These are phyloP conservation scores for Chondrilla cf. caribensis DNA, from an alignment of 37 sponge, comb jelly and placozoan species.

Conservation along the genomic window DNA sequence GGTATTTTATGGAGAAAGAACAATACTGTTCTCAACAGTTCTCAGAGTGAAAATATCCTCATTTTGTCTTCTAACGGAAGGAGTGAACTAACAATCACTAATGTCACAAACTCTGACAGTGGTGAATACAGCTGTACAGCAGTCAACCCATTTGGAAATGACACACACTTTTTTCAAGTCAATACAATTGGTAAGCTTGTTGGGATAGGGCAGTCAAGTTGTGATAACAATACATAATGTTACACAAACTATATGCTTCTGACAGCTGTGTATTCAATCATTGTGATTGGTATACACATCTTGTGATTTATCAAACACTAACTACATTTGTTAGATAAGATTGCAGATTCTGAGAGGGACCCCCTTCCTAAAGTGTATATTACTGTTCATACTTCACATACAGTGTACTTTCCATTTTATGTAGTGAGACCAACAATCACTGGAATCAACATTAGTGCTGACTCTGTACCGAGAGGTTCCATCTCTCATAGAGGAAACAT, in stretches of 20 bases:
- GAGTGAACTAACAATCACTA: background rate
- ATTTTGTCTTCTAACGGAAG: background rate
- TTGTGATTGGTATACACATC: too few species aligned
- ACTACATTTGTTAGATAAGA: too few species aligned
- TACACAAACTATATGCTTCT: too few species aligned
- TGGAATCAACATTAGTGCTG: background rate
- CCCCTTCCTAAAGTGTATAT: too few species aligned
- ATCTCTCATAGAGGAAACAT: background rate
- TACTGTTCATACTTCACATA: too few species aligned
- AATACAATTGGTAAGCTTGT: background rate
- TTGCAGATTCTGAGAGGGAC: too few species aligned
- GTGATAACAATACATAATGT: too few species aligned
- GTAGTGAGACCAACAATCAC: conserved; percentile 9
- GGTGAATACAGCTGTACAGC: background rate
- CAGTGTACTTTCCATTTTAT: too few species aligned
- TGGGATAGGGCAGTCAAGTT: too few species aligned
- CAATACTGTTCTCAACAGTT: background rate
- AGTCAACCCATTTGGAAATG: background rate
- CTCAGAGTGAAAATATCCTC: too few species aligned
- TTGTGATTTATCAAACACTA: too few species aligned
- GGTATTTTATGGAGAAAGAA: background rate
- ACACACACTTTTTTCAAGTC: background rate
- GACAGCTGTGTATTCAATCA: too few species aligned
- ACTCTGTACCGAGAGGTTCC: background rate
- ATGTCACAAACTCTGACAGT: background rate